Percentiles rank a stretch among this genome's conserved stretches.
Conservation (phyloP, 2,113 vertebrate species). For the Gallinago paraguaiae region DNA sequence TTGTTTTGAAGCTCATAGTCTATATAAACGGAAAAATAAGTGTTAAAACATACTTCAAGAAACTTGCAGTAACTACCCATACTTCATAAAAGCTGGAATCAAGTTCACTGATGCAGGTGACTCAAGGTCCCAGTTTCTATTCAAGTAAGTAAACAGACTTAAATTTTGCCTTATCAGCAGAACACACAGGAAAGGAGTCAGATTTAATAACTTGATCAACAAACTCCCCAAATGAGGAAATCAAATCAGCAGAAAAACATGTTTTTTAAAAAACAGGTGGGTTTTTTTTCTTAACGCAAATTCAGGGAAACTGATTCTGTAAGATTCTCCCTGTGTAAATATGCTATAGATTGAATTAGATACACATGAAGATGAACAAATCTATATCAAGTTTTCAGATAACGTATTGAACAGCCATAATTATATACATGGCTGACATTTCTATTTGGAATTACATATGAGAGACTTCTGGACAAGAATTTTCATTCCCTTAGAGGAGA, state of each 20-base stretch:
- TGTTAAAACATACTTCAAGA: not conserved
- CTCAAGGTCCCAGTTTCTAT: not conserved
- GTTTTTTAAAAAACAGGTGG: not conserved
- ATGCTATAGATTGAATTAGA: not conserved
- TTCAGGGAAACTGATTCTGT: not conserved
- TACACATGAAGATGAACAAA: not conserved
- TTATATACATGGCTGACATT: not conserved
- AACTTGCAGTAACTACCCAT: not conserved
- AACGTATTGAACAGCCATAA: not conserved
- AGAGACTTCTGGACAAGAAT: not conserved
- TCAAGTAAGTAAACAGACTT: not conserved
- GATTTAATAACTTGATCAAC: not conserved
- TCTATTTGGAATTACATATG: not conserved
- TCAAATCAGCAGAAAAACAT: not conserved
- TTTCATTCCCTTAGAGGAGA: not conserved
- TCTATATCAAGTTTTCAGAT: not conserved
- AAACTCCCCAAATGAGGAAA: not conserved
- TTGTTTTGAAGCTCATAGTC: not conserved
- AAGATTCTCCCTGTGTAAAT: not conserved
- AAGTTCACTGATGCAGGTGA: not conserved
- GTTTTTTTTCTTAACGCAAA: not conserved
- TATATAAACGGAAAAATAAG: not conserved
- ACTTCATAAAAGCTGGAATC: not conserved
- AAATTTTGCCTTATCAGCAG: not conserved
- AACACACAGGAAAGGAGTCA: not conserved